Conservation (phyloP, 2,797 vertebrate genomes). For the Aeoliscus strigatus region DNA sequence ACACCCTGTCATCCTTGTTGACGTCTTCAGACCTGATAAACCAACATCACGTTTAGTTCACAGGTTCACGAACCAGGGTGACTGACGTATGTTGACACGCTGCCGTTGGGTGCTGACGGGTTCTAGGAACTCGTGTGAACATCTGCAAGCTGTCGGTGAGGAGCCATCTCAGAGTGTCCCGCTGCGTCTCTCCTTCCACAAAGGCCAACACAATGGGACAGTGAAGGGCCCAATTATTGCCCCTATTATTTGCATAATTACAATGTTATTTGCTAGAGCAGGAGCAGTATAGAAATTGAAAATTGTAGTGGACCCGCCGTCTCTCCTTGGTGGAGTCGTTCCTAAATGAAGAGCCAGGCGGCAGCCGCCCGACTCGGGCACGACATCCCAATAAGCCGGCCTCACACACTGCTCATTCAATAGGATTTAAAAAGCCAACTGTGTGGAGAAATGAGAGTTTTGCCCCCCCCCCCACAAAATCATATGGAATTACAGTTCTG, state of each 20-base stretch:
- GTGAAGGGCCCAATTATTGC: slow-evolving; percentile 77
- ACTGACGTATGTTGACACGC: slow-evolving; percentile 1
- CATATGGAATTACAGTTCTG: slow-evolving; percentile 99
- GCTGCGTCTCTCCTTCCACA: slow-evolving; percentile 41
- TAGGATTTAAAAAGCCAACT: slow-evolving; percentile 99
- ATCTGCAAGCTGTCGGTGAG: slow-evolving; percentile 60
- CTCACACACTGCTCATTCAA: slow-evolving; percentile 87
- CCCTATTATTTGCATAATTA: slow-evolving; percentile 82
- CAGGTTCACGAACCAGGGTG: too few relatives aligned
- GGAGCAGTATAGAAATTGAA: slow-evolving; percentile 77
- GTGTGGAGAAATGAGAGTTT: slow-evolving; percentile 99
- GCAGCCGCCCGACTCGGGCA: slow-evolving; percentile 71
- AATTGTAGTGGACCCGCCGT: slow-evolving; percentile 76
- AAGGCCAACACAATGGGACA: slow-evolving; percentile 67
- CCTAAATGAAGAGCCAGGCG: slow-evolving; percentile 91
- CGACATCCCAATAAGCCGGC: slow-evolving; percentile 67
- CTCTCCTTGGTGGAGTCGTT: slow-evolving; percentile 81
- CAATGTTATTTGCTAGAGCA: slow-evolving; percentile 72
- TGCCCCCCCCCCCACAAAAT: slow-evolving; percentile 97
- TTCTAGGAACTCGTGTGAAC: slow-evolving; percentile 45
- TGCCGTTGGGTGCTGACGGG: slow-evolving; percentile 22
- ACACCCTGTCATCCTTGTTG: too few relatives aligned
- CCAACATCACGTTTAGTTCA: too few relatives aligned
- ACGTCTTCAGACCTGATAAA: too few relatives aligned
- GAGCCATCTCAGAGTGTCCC: slow-evolving; percentile 55